phyloP scores from a whole-genome alignment of 2,113 vertebrate species.

The Tiliqua scincoides region DNA sequence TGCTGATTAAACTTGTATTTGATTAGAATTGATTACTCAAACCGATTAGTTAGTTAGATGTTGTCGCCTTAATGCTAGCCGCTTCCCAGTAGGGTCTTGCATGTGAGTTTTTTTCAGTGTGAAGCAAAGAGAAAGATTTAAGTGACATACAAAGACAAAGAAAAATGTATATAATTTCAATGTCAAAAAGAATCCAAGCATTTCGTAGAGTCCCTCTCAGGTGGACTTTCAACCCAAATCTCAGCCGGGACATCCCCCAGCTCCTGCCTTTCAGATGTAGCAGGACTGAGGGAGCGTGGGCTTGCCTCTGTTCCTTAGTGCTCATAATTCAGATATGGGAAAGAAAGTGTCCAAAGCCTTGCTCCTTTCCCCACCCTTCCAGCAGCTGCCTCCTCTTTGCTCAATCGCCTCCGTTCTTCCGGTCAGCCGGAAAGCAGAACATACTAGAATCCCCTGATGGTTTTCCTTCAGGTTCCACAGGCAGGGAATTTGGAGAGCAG shows the following conservation, averaged over 20 bases:
- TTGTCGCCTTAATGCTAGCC: no score
- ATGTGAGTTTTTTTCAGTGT: neutral
- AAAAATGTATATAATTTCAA: neutral
- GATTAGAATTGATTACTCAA: no score
- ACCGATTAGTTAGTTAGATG: no score
- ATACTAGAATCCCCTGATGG: conserved; percentile 12
- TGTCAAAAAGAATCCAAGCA: conserved; percentile 18
- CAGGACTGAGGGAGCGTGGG: conserved; percentile 23
- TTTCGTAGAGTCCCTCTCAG: neutral
- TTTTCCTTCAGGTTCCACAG: neutral
- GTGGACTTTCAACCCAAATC: neutral
- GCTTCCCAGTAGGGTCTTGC: neutral
- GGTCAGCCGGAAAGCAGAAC: conserved; percentile 42
- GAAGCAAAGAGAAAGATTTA: conserved; percentile 7
- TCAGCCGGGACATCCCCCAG: conserved; percentile 1
- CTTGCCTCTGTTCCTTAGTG: conserved; percentile 3
- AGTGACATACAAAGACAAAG: conserved; percentile 24
- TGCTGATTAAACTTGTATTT: no score
- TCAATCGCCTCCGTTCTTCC: conserved; percentile 27
- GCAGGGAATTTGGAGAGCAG: conserved; percentile 20
- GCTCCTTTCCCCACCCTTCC: conserved; percentile 35
- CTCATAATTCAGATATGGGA: conserved; percentile 29
- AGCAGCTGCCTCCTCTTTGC: conserved; percentile 29
- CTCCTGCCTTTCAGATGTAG: neutral
- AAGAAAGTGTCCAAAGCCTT: rapidly evolving